Conservation (phyloP, 2,888 invertebrate species). For the Eupithecia insigniata region DNA sequence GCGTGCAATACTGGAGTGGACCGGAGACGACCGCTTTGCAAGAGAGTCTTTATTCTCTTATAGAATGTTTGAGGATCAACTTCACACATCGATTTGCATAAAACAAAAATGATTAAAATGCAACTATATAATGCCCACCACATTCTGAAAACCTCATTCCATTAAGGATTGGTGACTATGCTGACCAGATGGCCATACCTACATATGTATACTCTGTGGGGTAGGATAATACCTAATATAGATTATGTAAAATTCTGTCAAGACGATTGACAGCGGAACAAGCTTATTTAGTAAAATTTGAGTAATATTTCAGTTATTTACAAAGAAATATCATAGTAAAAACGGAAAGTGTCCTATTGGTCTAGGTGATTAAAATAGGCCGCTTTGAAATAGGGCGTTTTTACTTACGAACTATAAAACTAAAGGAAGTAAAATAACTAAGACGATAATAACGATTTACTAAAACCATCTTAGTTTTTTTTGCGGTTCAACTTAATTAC, state of each 20-base stretch:
- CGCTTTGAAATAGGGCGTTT: too few species aligned
- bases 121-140: conserved; percentile 62
- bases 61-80: conserved; percentile 64
- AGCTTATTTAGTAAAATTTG: too few species aligned
- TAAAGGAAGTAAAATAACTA: too few species aligned
- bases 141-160: conserved; percentile 60
- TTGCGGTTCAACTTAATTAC: too few species aligned
- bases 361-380: background rate
- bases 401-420: too few species aligned
- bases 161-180: conserved; percentile 55
- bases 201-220: conserved; percentile 46
- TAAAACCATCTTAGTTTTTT: too few species aligned
- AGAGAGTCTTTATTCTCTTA: conserved; percentile 70
- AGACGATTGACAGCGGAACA: too few species aligned
- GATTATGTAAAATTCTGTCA: too few species aligned
- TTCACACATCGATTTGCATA: conserved; percentile 69
- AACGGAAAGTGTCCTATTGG: conserved; percentile 8
- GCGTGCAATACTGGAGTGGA: conserved; percentile 51
- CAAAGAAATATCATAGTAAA: too few species aligned
- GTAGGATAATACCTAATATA: conserved; percentile 27
- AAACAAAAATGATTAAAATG: conserved; percentile 71
- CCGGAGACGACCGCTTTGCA: conserved; percentile 69
- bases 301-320: too few species aligned
- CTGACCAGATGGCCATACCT: conserved; percentile 47
- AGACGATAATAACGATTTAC: too few species aligned